Evolutionary conservation across 2,797 vertebrate genomes (phyloP).

Genomic region (Acanthis flammea): DNA sequence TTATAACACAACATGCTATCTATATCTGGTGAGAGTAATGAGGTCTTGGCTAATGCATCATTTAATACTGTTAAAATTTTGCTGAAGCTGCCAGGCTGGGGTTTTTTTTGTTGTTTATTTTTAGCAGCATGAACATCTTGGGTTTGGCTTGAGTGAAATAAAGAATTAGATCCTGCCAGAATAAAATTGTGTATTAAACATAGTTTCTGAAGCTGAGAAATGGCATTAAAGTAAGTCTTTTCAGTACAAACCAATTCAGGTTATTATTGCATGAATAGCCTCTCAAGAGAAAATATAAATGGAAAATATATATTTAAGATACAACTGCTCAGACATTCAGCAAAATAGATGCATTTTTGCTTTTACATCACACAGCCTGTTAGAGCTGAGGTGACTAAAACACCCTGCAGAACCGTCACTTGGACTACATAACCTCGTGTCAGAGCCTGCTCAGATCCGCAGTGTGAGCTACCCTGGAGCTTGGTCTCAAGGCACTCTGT

Average conservation of each 20-base stretch:
- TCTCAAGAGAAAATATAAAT: neutral
- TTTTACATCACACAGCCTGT: neutral
- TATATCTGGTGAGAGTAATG: neutral
- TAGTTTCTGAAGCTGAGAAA: conserved; percentile 3
- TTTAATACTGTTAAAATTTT: neutral
- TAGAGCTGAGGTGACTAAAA: neutral
- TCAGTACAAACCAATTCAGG: neutral
- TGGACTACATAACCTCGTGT: rapidly evolving
- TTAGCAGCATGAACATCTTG: neutral
- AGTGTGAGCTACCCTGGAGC: neutral
- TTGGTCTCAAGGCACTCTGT: neutral
- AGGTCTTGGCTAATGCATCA: neutral
- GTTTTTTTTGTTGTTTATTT: neutral
- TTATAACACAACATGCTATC: neutral
- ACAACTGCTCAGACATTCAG: neutral
- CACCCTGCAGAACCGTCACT: rapidly evolving
- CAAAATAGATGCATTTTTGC: neutral
- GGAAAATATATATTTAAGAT: neutral
- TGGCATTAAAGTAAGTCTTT: neutral
- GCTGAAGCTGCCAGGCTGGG: neutral
- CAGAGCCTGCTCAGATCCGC: neutral
- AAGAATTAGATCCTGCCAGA: neutral
- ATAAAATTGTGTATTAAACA: neutral
- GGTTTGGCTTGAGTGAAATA: neutral
- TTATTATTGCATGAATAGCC: neutral